A percentile compares a stretch with the other conserved stretches of the same genome.
These are phyloP conservation scores for Lithosia quadra DNA, from an alignment of 2,888 invertebrate genomes.

Conservation along the genomic window DNA sequence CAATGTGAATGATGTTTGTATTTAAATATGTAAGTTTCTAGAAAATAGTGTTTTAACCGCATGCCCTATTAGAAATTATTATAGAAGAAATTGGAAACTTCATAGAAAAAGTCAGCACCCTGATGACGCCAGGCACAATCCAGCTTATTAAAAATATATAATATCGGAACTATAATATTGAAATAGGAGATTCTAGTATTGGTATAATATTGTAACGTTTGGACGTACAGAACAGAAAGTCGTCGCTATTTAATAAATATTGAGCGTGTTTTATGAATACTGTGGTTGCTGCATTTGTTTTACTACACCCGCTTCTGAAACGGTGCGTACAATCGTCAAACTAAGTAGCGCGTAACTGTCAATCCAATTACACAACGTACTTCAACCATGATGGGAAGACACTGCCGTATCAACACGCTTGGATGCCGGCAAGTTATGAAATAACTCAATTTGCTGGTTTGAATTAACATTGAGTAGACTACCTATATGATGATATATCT, in stretches of 20 bases:
- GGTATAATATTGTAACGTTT: background rate
- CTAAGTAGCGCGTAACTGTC: constrained; percentile 23
- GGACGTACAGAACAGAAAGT: background rate
- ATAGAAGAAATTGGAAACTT: no score
- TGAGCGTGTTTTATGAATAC: constrained; percentile 1
- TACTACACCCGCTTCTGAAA: background rate
- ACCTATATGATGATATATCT: background rate
- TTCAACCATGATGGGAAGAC: constrained; percentile 13
- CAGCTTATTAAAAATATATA: no score
- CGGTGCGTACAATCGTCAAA: constrained; percentile 12
- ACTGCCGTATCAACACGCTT: background rate
- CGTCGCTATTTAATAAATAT: constrained; percentile 5
- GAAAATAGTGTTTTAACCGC: no score
- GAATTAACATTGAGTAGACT: background rate
- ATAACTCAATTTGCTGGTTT: background rate
- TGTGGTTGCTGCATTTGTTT: background rate
- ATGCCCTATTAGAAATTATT: no score
- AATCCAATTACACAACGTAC: constrained; percentile 15
- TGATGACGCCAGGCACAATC: no score
- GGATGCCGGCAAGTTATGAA: background rate
- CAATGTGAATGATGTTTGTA: no score
- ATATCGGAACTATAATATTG: background rate
- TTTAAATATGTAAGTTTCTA: no score
- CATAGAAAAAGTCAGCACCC: no score
- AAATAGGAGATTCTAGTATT: background rate